A percentile compares a stretch with the other conserved stretches of the same genome.
phyloP scores from a whole-genome alignment of 2,113 vertebrate species.

The Columba janthina region DNA sequence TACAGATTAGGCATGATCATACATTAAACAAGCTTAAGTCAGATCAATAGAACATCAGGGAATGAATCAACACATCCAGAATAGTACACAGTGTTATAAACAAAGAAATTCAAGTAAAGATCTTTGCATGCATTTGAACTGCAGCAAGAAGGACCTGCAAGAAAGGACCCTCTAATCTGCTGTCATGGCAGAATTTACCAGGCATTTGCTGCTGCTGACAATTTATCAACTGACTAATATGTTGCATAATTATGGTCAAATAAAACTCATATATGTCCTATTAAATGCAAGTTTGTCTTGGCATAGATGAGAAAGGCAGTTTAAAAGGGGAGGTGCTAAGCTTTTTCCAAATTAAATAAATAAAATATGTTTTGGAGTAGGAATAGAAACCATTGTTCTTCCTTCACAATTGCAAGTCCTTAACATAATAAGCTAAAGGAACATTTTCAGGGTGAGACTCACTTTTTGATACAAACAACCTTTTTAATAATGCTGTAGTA shows the following conservation, averaged over 20 bases:
- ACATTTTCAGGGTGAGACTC: neutral
- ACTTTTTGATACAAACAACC: neutral
- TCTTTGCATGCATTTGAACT: neutral
- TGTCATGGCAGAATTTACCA: neutral
- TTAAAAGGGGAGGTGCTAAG: neutral
- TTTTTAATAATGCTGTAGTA: fast-evolving
- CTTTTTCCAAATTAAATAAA: neutral
- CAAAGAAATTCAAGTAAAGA: neutral
- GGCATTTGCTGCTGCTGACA: neutral
- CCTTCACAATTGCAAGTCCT: neutral
- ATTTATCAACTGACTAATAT: neutral
- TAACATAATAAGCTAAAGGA: neutral
- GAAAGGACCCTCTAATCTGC: neutral
- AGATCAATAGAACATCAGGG: neutral
- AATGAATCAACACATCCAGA: neutral
- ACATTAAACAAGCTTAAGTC: neutral
- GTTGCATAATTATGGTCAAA: neutral
- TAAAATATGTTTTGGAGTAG: neutral
- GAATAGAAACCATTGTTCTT: neutral
- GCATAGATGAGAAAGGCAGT: neutral
- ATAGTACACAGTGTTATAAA: neutral
- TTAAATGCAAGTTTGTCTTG: neutral
- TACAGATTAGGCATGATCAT: neutral
- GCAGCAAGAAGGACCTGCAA: neutral
- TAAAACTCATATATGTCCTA: neutral